Conservation (phyloP, 2,888 invertebrate species). For the Xanthorhoe spadicearia region DNA sequence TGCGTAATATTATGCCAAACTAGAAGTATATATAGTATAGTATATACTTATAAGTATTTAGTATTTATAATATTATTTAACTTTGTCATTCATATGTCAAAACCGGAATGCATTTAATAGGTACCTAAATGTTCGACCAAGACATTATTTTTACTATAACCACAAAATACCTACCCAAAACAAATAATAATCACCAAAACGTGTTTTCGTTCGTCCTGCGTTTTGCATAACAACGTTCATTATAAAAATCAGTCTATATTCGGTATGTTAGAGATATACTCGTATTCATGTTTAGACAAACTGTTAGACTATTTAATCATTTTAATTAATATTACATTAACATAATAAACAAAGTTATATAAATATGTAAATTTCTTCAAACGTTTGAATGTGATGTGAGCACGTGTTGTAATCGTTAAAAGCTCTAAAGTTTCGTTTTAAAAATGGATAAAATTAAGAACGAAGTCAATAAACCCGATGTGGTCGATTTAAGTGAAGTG, state of each 20-base stretch:
- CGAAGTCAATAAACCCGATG: slow-evolving; percentile 31
- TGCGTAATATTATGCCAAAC: too few species aligned
- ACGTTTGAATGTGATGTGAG: not conserved
- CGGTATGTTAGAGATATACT: slow-evolving; percentile 3
- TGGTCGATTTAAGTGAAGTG: slow-evolving; percentile 54
- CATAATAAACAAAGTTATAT: too few species aligned
- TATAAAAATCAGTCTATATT: slow-evolving; percentile 21
- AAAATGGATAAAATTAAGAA: slow-evolving; percentile 24
- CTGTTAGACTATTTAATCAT: not conserved
- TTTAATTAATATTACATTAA: not conserved
- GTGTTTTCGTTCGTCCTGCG: not conserved
- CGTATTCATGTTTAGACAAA: not conserved
- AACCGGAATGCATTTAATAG: too few species aligned
- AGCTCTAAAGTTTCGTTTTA: not conserved
- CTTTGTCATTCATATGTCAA: too few species aligned
- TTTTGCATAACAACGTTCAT: slow-evolving; percentile 1
- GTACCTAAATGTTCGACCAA: too few species aligned
- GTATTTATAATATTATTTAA: too few species aligned
- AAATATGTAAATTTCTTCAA: too few species aligned
- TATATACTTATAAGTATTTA: too few species aligned
- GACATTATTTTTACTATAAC: too few species aligned
- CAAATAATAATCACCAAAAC: not conserved
- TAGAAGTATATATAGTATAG: too few species aligned
- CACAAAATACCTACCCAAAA: not conserved
- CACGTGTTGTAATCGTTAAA: not conserved